Evolutionary conservation across 2,113 vertebrate genomes (phyloP).

Genomic region (Saguinus midas): DNA sequence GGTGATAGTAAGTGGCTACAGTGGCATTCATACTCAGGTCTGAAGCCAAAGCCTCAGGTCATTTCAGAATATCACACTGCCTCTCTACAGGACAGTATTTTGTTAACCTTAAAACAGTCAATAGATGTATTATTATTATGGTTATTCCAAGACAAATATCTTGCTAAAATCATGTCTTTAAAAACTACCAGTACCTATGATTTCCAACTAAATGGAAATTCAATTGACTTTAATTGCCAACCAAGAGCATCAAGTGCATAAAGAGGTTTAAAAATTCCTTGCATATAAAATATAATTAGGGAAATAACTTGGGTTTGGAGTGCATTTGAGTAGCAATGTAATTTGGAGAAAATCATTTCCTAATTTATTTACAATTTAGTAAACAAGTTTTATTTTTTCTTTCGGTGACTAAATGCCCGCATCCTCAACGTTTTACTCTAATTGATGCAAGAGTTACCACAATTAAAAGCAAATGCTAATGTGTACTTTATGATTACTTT

Average conservation of each 20-base stretch:
- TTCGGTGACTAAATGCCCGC: constrained; percentile 15
- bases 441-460: constrained; percentile 17
- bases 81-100: constrained; percentile 6
- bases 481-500: constrained; percentile 4
- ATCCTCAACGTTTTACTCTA: neutral
- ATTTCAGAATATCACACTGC: neutral
- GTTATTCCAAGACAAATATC: constrained; percentile 7
- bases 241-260: constrained; percentile 1
- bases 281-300: constrained; percentile 47
- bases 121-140: neutral
- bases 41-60: constrained; percentile 7
- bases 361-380: constrained; percentile 63
- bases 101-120: neutral
- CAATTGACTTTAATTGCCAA: constrained; percentile 42
- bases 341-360: constrained; percentile 44
- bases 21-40: neutral
- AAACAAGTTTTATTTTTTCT: constrained; percentile 46
- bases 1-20: neutral
- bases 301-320: constrained; percentile 48
- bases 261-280: constrained; percentile 44
- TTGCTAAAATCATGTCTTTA: constrained; percentile 26
- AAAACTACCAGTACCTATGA: constrained; percentile 6
- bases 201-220: constrained; percentile 53
- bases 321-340: constrained; percentile 51
- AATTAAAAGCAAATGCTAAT: constrained; percentile 47